Evolutionary conservation across 2,113 vertebrate genomes (phyloP).

Genomic region (Ramphastos sulfuratus): DNA sequence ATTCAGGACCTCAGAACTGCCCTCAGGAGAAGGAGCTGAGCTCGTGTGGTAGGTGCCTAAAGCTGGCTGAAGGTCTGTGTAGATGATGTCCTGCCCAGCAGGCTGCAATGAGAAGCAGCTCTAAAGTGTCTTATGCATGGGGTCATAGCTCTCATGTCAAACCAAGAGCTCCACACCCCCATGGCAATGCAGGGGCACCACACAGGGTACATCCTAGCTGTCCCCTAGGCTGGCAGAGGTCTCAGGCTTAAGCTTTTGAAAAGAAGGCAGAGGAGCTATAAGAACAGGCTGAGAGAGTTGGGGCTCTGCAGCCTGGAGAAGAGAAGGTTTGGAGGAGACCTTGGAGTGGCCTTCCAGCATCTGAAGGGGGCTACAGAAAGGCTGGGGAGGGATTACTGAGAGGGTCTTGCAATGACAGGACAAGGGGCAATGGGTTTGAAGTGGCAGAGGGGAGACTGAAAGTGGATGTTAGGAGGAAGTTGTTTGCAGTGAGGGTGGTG

Average conservation of each 20-base stretch:
- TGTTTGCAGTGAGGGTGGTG: too few relatives aligned
- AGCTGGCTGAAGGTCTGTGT: neutral
- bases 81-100: neutral
- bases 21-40: neutral
- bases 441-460: too few relatives aligned
- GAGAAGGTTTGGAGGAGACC: too few relatives aligned
- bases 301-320: too few relatives aligned
- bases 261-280: neutral
- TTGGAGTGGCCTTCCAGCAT: too few relatives aligned
- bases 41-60: neutral
- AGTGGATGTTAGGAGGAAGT: too few relatives aligned
- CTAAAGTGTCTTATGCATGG: neutral
- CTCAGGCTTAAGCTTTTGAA: neutral
- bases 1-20: neutral
- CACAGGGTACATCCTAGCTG: fast-evolving
- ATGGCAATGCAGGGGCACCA: fast-evolving
- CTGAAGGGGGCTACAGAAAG: too few relatives aligned
- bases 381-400: too few relatives aligned
- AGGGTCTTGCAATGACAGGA: too few relatives aligned
- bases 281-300: too few relatives aligned
- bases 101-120: neutral
- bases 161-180: neutral
- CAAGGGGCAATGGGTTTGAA: too few relatives aligned
- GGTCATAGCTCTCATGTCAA: fast-evolving
- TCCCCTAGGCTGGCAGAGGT: neutral